Evolutionary conservation across 2,113 vertebrate genomes (phyloP).

Genomic region (Odocoileus hemionus): DNA sequence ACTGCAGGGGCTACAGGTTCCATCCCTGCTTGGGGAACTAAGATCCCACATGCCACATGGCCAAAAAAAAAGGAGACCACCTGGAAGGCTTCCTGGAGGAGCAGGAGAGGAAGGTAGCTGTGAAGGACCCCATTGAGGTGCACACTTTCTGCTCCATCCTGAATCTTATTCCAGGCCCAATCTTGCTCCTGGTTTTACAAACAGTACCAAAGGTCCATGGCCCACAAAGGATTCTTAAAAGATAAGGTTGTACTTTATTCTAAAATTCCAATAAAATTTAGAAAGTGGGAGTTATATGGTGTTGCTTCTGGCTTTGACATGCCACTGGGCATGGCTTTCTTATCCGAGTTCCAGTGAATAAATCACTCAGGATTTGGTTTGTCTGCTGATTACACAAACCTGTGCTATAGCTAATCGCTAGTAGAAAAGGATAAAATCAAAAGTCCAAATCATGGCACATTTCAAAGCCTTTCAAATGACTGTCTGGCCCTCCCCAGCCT

Average conservation of each 20-base stretch:
- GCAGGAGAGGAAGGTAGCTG: background rate
- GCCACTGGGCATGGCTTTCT: constrained; percentile 43
- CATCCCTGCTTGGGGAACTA: background rate
- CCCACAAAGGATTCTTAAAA: background rate
- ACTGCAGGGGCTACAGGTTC: background rate
- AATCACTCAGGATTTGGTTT: constrained; percentile 29
- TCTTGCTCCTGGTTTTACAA: background rate
- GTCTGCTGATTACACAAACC: constrained; percentile 61
- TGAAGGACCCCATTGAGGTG: background rate
- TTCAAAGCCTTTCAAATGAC: constrained; percentile 5
- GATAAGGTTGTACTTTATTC: background rate
- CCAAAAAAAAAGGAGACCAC: background rate
- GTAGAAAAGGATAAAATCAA: constrained; percentile 39
- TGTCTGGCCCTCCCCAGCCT: background rate
- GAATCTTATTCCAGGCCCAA: background rate
- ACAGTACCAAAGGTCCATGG: background rate
- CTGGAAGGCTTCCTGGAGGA: background rate
- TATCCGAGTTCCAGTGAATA: constrained; percentile 47
- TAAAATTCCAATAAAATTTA: background rate
- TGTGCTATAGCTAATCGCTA: background rate
- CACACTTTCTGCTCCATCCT: background rate
- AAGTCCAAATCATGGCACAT: background rate
- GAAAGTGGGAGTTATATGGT: background rate
- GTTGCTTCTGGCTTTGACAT: background rate
- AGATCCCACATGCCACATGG: background rate